Evolutionary conservation across 2,113 vertebrate species (phyloP), one percentile per base, ranked within the genome.

Genomic region (Lethenteron reissneri): DNA sequence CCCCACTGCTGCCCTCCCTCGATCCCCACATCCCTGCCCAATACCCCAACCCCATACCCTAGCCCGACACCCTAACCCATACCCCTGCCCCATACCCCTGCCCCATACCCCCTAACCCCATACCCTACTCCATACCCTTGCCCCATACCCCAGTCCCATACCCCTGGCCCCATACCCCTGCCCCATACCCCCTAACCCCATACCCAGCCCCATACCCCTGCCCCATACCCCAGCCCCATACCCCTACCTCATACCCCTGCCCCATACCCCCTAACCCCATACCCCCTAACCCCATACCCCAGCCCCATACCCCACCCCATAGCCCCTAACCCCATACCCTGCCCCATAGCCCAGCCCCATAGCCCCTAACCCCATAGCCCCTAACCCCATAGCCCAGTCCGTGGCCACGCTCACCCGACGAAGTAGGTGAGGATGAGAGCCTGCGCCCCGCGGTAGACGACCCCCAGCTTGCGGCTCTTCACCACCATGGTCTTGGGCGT

Each of bases 401-500:
- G 41, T 41, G 41, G 41, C 69, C 81, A 19, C 4, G 64, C 79
- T 84, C 81, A 91, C 89, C 89, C 87, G 75, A 84, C 83, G 73
- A 92, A 94, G 77, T 92, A 94, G 71, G 87, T 83, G 76, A 89
- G 82, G 73, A 94, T 85, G 68, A 91, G 81, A 73, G 88, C 82
- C 78, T 92, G 90, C 58, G 88, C 81, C 0, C 74, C 57, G 74
- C 88, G 81, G 80, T 90, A 87, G 74, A 88, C 84, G 57, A 86
- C 73, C 74, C 89, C 88, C 73, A 91, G 82, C 71, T 77, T 84
- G 77, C 73, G 81, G 79, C 88, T 87, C 78, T 83, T 83, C 76
- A 94, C 86, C 76, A 92, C 84, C 76, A 92, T 84, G 73, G 89
- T 81, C 76, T 89, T 89, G 59, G 88, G 82, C 14, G 88, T 94